Evolutionary conservation across 2,888 invertebrate species (phyloP), one percentile per base, ranked within the genome.

Genomic region (Balanococcus diminutus): DNA sequence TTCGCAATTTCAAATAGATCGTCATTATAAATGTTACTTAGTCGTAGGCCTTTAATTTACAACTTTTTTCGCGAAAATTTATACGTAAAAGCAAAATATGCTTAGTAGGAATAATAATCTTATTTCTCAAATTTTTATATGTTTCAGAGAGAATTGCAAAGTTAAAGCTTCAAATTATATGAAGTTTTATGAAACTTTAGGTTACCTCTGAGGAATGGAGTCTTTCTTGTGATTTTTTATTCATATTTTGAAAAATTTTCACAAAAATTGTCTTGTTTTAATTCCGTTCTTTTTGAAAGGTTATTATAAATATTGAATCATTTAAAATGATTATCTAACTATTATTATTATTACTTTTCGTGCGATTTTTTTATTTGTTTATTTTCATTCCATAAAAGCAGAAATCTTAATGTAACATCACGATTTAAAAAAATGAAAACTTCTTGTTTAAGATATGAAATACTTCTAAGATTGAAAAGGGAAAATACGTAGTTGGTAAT

Each of bases 101-200:
- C n/a, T n/a, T n/a, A n/a, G n/a, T n/a, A n/a, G n/a, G n/a, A n/a
- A n/a, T n/a, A n/a, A n/a, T 84, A 81, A 36, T 22, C 11, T 5
- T 85, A 83, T 81, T 84, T 31, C 61, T 72, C 31, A 42, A 61
- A 81, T 42, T 88, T 88, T 89, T 90, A 90, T 91, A 89, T 90
- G 91, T 93, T 92, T 89, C 93, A 96, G 96, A 92, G 95, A 94
- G 91, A 93, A 94, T 91, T 95, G 95, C 92, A 94, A 94, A 91
- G 94, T 94, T 91, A 96, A 96, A 91, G 93, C 94, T 90, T 95
- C 96, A 25, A 86, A 81, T 90, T 96, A 96, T 92, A 96, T 96
- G 91, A 96, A 96, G 93, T 96, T 96, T 90, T 96, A 96, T 91
- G 95, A 96, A 90, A 96, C 96, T 89, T 93, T 96, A 91, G 96